These are phyloP conservation scores for Cantharis nigra DNA, from an alignment of 2,888 invertebrate genomes.

Conservation along the genomic window DNA sequence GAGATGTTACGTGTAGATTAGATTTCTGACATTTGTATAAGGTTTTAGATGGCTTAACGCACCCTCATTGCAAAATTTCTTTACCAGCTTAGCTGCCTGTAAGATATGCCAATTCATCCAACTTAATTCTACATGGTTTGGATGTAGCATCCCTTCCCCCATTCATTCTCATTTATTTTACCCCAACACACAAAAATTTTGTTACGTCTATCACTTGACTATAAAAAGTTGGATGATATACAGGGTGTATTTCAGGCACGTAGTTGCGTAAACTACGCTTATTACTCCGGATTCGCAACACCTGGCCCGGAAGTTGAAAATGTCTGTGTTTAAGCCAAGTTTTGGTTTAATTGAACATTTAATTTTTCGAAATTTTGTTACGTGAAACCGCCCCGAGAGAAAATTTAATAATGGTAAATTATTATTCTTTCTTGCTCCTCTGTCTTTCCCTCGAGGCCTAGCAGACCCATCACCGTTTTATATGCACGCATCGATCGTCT, in stretches of 20 bases:
- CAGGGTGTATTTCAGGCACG: neutral
- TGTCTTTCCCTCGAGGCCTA: slow-evolving; percentile 7
- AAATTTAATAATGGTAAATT: slow-evolving; percentile 20
- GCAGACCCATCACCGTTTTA: slow-evolving; percentile 2
- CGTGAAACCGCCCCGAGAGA: slow-evolving; percentile 4
- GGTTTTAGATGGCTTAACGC: slow-evolving; percentile 2
- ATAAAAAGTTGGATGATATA: neutral
- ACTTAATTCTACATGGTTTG: neutral
- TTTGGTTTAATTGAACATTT: neutral
- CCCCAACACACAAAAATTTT: neutral
- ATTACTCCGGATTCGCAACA: neutral
- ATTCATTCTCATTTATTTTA: neutral
- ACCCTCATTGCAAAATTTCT: slow-evolving; percentile 3
- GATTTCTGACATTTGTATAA: slow-evolving; percentile 3
- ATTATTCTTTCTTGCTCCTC: slow-evolving; percentile 15
- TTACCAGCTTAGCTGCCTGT: neutral
- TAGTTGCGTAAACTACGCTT: neutral
- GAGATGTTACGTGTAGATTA: neutral
- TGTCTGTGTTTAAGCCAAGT: neutral
- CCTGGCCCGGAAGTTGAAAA: neutral
- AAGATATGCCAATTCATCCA: slow-evolving; percentile 1
- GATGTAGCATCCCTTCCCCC: neutral
- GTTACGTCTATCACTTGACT: neutral
- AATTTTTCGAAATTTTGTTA: slow-evolving; percentile 5
- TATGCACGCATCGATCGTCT: slow-evolving; percentile 20